Evolutionary conservation across 2,797 vertebrate genomes (phyloP), one percentile per base, ranked within the genome.

Genomic region (Rhyacichthys aspro): DNA sequence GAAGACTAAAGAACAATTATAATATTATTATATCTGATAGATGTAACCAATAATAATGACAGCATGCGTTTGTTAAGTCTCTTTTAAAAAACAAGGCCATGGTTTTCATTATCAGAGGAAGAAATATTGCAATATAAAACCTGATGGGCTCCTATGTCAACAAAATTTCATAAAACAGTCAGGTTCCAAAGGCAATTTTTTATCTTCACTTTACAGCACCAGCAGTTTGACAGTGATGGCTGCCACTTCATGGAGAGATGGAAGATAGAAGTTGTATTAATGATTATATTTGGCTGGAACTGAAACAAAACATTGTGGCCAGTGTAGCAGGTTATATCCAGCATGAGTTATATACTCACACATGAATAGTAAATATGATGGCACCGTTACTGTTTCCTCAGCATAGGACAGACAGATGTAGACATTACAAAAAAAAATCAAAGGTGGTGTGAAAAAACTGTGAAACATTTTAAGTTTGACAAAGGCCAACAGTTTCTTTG

Each of bases 161-260:
- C 16, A 32, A 36, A 37, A 52, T 52, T 52, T 37, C 23, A 11
- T 38, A 18, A 19, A 16, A 52, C 34, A 18, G 48, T 38, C 48
- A 19, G 34, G 33, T 52, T 52, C 19, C 33, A 37, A 37, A 52
- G 18, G 33, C 15, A 16, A 52, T 37, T 52, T 52, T 52, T 52
- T 16, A 37, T 52, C 18, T 52, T 38, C 49, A 18, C 11, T 37
- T 52, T 16, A 38, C 8, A 15, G 48, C 49, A 17, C 38, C 15
- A 9, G 33, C 32, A 50, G 36, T 50, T 50, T 18, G 33, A 50
- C 33, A 17, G 34, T 52, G 49, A 38, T 34, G 16, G 49, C 49
- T 14, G 49, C 17, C 8, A 16, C 16, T 19, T 52, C 11, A 7
- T 8, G 15, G 14, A 17, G 47, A 36, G 28, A 17, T 14, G 34